Evolutionary conservation across 2,113 vertebrate genomes (phyloP).

Genomic region (Rana temporaria): DNA sequence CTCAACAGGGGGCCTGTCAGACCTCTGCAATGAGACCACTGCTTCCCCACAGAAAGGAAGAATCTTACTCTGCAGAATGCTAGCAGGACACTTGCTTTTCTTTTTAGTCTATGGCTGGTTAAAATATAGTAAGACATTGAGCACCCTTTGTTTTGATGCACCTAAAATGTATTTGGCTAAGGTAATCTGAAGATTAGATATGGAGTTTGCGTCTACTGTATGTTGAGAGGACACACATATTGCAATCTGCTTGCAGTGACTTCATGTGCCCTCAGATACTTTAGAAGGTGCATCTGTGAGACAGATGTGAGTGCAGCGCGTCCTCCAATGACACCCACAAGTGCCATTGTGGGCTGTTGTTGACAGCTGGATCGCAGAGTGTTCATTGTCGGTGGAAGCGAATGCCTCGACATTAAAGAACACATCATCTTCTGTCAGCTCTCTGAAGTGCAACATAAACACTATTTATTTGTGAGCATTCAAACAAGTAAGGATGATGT

Average conservation of each 20-base stretch:
- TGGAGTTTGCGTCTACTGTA: too few relatives aligned
- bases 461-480: constrained; percentile 8
- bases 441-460: not conserved
- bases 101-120: too few relatives aligned
- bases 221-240: not conserved
- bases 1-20: too few relatives aligned
- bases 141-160: too few relatives aligned
- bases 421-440: not conserved
- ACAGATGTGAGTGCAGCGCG: not conserved
- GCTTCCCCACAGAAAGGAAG: too few relatives aligned
- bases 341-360: constrained; percentile 12
- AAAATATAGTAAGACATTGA: too few relatives aligned
- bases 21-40: too few relatives aligned
- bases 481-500: not conserved
- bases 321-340: constrained; percentile 4
- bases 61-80: too few relatives aligned
- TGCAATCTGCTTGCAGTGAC: not conserved
- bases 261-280: not conserved
- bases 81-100: too few relatives aligned
- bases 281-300: not conserved
- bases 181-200: too few relatives aligned
- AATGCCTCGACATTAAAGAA: not conserved
- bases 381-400: not conserved
- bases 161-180: too few relatives aligned
- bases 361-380: not conserved